These are phyloP conservation scores for Drosophila limbata DNA, from an alignment of 2,888 invertebrate genomes.

Conservation along the genomic window DNA sequence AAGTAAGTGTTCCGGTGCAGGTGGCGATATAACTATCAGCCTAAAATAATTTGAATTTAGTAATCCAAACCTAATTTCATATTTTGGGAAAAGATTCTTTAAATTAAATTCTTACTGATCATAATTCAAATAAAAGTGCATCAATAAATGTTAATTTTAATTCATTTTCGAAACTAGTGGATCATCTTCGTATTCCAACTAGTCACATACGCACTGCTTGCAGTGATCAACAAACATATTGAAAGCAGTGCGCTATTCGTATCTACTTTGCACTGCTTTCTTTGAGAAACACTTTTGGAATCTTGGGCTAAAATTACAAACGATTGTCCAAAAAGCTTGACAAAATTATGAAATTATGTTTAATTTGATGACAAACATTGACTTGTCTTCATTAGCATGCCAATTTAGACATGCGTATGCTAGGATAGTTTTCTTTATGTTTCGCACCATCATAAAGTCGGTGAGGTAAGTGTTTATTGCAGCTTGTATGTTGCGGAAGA, in stretches of 20 bases:
- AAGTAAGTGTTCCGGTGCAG: neutral
- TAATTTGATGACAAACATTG: neutral
- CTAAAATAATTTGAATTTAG: neutral
- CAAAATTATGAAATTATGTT: neutral
- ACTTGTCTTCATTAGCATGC: constrained; percentile 16
- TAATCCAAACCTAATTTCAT: neutral
- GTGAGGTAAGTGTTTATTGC: constrained; percentile 40
- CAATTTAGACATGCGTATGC: constrained; percentile 11
- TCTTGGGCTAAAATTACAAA: neutral
- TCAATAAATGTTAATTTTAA: neutral
- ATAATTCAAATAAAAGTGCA: neutral
- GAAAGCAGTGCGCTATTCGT: neutral
- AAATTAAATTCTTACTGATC: neutral
- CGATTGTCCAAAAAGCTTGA: neutral
- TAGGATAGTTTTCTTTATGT: constrained; percentile 23
- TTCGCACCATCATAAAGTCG: constrained; percentile 26
- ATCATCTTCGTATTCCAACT: too few relatives aligned
- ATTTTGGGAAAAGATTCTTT: neutral
- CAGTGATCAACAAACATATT: neutral
- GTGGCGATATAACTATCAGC: neutral
- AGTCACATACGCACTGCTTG: neutral
- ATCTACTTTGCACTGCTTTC: constrained; percentile 2
- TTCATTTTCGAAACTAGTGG: neutral
- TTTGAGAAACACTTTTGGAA: neutral
- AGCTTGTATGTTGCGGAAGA: constrained; percentile 21